These are phyloP conservation scores for Oligia latruncula DNA, from an alignment of 2,888 invertebrate genomes.

Conservation along the genomic window DNA sequence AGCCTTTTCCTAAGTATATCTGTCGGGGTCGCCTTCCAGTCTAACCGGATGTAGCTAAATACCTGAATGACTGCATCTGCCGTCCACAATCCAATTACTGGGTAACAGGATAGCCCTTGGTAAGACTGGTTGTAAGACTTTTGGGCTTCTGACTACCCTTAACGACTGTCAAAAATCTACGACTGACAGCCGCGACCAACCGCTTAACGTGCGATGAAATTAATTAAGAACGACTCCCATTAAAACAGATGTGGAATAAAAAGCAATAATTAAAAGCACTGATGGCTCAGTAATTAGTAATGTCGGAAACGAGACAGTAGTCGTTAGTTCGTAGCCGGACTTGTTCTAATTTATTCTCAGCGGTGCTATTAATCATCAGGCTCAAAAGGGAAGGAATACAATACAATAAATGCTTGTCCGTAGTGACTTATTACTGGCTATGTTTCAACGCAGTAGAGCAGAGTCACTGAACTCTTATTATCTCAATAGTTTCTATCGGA, in stretches of 20 bases:
- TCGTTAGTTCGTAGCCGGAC: conserved; percentile 54
- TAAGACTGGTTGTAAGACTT: background rate
- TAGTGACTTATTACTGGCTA: conserved; percentile 52
- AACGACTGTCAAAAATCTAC: background rate
- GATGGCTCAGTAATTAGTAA: conserved; percentile 57
- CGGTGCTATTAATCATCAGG: conserved; percentile 50
- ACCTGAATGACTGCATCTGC: background rate
- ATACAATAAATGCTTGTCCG: conserved; percentile 59
- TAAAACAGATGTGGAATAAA: conserved; percentile 40
- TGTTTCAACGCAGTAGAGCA: conserved; percentile 33
- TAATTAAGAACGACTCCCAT: conserved; percentile 20
- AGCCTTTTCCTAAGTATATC: background rate
- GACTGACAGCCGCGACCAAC: background rate
- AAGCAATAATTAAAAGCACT: conserved; percentile 45
- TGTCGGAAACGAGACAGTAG: conserved; percentile 59
- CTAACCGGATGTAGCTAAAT: background rate
- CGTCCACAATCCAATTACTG: background rate
- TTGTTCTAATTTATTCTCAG: conserved; percentile 59
- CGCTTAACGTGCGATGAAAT: background rate
- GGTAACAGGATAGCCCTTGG: background rate
- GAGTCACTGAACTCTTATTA: conserved; percentile 56
- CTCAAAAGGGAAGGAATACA: conserved; percentile 53
- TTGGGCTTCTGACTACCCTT: background rate
- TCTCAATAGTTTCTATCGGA: conserved; percentile 38
- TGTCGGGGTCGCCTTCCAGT: background rate